These are phyloP conservation scores for Cynaeus angustus DNA, from an alignment of 2,888 invertebrate genomes.

Conservation along the genomic window DNA sequence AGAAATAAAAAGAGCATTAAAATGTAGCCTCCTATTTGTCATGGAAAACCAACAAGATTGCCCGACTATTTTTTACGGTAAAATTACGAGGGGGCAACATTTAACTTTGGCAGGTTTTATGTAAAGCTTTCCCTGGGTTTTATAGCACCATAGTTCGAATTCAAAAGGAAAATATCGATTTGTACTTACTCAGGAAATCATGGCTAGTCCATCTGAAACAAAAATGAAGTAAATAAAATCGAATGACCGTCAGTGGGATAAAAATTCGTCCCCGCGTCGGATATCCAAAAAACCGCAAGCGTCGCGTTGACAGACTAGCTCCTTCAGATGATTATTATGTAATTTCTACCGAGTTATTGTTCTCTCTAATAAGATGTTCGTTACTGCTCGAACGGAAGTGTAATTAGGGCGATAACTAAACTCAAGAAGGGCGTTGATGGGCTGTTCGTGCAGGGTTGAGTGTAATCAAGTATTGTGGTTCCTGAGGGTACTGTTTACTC, in stretches of 20 bases:
- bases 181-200: not conserved
- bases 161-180: not conserved
- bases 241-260: not conserved
- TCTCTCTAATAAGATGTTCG: constrained; percentile 2
- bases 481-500: constrained; percentile 34
- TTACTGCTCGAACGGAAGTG: constrained; percentile 4
- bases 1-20: constrained; percentile 25
- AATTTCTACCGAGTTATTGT: not conserved
- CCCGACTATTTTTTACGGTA: constrained; percentile 4
- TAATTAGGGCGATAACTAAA: constrained; percentile 16
- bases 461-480: constrained; percentile 40
- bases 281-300: no score
- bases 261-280: no score
- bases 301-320: no score
- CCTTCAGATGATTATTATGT: not conserved
- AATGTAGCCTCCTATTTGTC: constrained; percentile 28
- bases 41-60: constrained; percentile 6
- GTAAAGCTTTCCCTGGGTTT: not conserved
- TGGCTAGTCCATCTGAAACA: constrained; percentile 2
- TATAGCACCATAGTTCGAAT: not conserved
- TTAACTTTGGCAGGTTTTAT: not conserved
- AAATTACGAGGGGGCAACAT: constrained; percentile 9
- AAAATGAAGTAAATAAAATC: not conserved
- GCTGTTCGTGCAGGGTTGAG: constrained; percentile 3
- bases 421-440: constrained; percentile 37